A percentile compares a stretch with the other conserved stretches of the same genome.
These are phyloP conservation scores for Arenaria interpres DNA, from an alignment of 2,113 vertebrate species.

Conservation along the genomic window DNA sequence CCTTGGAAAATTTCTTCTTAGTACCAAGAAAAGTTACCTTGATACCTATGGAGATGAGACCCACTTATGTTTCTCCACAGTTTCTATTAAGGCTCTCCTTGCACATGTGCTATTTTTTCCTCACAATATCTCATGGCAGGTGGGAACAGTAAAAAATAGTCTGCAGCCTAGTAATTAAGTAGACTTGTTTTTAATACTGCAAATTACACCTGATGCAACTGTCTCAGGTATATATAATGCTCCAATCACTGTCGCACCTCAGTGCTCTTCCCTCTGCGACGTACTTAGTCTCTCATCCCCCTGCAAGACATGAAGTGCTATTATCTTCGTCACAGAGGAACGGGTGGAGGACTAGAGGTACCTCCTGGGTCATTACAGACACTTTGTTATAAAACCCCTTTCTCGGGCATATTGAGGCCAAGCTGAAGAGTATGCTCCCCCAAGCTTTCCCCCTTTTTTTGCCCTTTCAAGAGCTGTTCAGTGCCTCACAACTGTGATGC, in stretches of 20 bases:
- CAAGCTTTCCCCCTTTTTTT: neutral
- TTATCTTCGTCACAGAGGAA: neutral
- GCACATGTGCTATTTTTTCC: conserved; percentile 33
- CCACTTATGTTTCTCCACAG: neutral
- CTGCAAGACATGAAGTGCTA: neutral
- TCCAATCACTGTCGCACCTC: neutral
- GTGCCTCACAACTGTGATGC: neutral
- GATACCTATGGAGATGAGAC: neutral
- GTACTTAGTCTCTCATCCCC: neutral
- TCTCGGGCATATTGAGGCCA: neutral
- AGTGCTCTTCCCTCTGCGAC: neutral
- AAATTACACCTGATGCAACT: neutral
- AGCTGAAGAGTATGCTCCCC: neutral
- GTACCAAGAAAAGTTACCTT: neutral
- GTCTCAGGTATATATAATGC: neutral
- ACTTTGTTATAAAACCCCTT: neutral
- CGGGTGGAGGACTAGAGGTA: neutral
- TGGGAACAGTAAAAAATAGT: conserved; percentile 42
- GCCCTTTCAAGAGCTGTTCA: neutral
- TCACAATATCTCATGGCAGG: conserved; percentile 20
- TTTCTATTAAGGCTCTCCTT: conserved; percentile 6
- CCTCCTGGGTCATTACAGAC: neutral
- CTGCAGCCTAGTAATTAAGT: conserved; percentile 48
- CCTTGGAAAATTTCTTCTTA: neutral
- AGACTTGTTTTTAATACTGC: neutral